These are phyloP conservation scores for Urocolius indicus DNA, from an alignment of 2,113 vertebrate species.

Conservation along the genomic window DNA sequence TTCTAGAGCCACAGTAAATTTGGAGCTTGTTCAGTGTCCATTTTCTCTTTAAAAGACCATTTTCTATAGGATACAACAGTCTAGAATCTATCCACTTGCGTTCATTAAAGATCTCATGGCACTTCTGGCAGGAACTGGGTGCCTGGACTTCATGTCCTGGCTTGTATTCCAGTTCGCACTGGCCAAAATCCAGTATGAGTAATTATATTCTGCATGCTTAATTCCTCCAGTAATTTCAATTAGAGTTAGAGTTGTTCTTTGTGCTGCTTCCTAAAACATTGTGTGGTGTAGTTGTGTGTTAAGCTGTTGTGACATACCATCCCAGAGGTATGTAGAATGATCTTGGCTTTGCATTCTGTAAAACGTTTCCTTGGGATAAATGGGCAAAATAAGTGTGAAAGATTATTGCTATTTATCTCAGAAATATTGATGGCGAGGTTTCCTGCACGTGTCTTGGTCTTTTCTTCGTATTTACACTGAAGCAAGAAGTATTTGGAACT, in stretches of 20 bases:
- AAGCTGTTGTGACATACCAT: slow-evolving; percentile 1
- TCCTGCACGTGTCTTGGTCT: background rate
- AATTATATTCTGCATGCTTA: slow-evolving; percentile 58
- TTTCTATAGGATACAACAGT: background rate
- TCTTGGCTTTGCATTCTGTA: slow-evolving; percentile 2
- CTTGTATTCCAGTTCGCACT: slow-evolving; percentile 33
- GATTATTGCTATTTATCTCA: background rate
- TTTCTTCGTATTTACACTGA: background rate
- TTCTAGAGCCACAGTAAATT: background rate
- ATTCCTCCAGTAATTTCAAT: slow-evolving; percentile 59
- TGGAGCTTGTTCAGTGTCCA: background rate
- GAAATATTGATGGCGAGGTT: background rate
- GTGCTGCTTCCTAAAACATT: background rate
- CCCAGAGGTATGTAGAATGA: slow-evolving; percentile 35
- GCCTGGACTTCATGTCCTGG: slow-evolving; percentile 58
- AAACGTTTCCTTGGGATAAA: slow-evolving; percentile 23
- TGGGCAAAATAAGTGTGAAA: background rate
- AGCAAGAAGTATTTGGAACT: background rate
- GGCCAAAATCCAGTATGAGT: slow-evolving; percentile 46
- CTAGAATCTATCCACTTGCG: slow-evolving; percentile 6
- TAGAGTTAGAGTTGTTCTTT: slow-evolving; percentile 38
- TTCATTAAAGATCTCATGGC: slow-evolving; percentile 20
- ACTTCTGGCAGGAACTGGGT: slow-evolving; percentile 49
- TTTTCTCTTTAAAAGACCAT: background rate
- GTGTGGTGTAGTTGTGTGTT: background rate